Evolutionary conservation across 1,140 invertebrate species (phyloP), one percentile per base, ranked within the genome.

Genomic region (Pygmarrhopalites habei): DNA sequence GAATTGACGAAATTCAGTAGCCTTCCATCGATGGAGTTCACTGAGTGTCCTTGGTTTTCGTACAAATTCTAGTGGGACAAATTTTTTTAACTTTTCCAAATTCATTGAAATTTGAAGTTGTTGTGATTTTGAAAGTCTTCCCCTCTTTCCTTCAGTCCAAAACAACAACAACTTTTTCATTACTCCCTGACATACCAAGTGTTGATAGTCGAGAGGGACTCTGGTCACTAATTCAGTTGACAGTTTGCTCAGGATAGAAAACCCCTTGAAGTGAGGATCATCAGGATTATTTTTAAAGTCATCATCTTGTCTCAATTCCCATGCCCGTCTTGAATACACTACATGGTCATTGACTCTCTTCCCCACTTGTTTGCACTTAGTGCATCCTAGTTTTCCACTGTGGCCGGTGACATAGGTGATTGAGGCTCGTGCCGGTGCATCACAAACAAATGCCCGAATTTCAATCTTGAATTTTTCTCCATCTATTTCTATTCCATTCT

Each of bases 161-260:
- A 58, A 14, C n/a, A 21, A 51, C 30, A 71, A 30, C n/a, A 71
- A 21, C 61, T 64, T 71, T 58, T 60, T 62, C 30, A 61, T 47
- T 7, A 69, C 69, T 17, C 72, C 66, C 1, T 69, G 52, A 41
- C 64, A 69, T 7, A 66, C 49, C 3, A 67, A 35, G 47, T 71
- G 69, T 71, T 69, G 67, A 53, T 68, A 72, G 47, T 73, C 71
- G 21, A 65, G 47, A 19, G 71, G 70, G 57, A 73, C 43, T 21
- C 57, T 14, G 25, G 29, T 43, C 10, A 72, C 62, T 56, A 72
- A 58, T 28, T 60, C 59, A 56, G 71, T 55, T 19, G 28, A 5
- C 26, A 64, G 29, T 57, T 46, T 17, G 60, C 60, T 62, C 2
- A 71, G 57, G n/a, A 44, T 28, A 19, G 29, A 5, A 60, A 43